phyloP scores from a whole-genome alignment of 1,140 invertebrate genomes.

The Heliconius hewitsoni region DNA sequence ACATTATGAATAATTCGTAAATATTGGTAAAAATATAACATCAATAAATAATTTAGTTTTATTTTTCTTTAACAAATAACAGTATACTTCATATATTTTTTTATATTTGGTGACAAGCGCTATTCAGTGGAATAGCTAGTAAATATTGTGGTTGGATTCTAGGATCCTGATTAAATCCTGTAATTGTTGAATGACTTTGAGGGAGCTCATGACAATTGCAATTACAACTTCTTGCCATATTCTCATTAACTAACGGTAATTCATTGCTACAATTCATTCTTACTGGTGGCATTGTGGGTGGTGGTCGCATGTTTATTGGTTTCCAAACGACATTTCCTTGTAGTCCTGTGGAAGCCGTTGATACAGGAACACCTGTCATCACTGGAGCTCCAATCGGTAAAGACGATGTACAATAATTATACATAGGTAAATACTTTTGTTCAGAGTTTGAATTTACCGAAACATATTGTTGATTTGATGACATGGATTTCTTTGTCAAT shows the following conservation, averaged over 20 bases:
- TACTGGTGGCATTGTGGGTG: conserved; percentile 20
- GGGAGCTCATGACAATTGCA: conserved; percentile 50
- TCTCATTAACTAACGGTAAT: conserved; percentile 23
- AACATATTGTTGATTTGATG: conserved; percentile 19
- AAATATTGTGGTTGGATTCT: conserved; percentile 46
- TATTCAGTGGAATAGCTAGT: conserved; percentile 43
- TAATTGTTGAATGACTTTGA: neutral
- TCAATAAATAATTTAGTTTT: conserved; percentile 13
- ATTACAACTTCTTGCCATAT: conserved; percentile 42
- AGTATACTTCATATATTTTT: neutral
- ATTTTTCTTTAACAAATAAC: conserved; percentile 12
- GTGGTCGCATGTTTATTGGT: conserved; percentile 45
- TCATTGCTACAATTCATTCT: neutral
- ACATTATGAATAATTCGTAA: too few species aligned
- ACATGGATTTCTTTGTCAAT: conserved; percentile 17
- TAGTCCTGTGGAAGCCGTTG: neutral
- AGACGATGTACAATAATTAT: conserved; percentile 9
- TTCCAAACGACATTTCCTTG: conserved; percentile 53
- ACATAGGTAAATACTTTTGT: conserved; percentile 41
- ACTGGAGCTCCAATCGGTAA: neutral
- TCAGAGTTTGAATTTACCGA: conserved; percentile 8
- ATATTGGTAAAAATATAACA: neutral
- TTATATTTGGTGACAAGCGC: conserved; percentile 13
- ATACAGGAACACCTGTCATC: conserved; percentile 35
- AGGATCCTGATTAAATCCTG: conserved; percentile 20